A percentile compares a stretch with the other conserved stretches of the same genome.
These are phyloP conservation scores for Hoplias malabaricus DNA, from an alignment of 2,113 vertebrate species.

Conservation along the genomic window DNA sequence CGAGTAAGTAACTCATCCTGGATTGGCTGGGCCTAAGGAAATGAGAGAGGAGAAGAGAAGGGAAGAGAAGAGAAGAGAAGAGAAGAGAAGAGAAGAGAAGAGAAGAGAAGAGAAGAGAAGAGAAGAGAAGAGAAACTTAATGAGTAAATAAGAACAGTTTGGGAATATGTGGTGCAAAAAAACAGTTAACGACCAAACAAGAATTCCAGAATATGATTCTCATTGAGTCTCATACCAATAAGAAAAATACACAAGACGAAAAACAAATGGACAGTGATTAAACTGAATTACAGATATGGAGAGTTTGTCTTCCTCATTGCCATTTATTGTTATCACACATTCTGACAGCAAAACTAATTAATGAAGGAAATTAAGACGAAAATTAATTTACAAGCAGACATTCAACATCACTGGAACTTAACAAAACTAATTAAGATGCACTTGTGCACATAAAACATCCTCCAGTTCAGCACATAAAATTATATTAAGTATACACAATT, in stretches of 20 bases:
- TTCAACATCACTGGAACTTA: not conserved
- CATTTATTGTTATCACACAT: slow-evolving; percentile 1
- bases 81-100: not conserved
- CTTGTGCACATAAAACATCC: not conserved
- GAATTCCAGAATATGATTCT: not conserved
- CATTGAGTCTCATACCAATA: not conserved
- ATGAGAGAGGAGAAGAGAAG: not conserved
- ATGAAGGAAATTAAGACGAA: not conserved
- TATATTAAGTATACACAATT: not conserved
- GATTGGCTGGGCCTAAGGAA: slow-evolving; percentile 88
- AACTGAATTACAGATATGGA: not conserved
- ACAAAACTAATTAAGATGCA: not conserved
- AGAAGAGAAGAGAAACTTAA: not conserved
- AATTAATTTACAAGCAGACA: not conserved
- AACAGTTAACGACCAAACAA: not conserved
- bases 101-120: slow-evolving; percentile 9
- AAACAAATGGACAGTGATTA: not conserved
- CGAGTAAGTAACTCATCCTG: slow-evolving; percentile 92
- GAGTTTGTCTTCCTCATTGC: not conserved
- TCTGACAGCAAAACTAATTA: slow-evolving; percentile 1
- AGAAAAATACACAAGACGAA: not conserved
- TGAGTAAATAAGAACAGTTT: not conserved
- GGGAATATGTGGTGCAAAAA: not conserved
- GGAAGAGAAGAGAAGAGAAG: not conserved
- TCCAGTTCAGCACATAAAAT: not conserved